A percentile compares a stretch with the other conserved stretches of the same genome.
These are phyloP conservation scores for Megalurothrips usitatus DNA, from an alignment of 2,888 invertebrate species.

Conservation along the genomic window DNA sequence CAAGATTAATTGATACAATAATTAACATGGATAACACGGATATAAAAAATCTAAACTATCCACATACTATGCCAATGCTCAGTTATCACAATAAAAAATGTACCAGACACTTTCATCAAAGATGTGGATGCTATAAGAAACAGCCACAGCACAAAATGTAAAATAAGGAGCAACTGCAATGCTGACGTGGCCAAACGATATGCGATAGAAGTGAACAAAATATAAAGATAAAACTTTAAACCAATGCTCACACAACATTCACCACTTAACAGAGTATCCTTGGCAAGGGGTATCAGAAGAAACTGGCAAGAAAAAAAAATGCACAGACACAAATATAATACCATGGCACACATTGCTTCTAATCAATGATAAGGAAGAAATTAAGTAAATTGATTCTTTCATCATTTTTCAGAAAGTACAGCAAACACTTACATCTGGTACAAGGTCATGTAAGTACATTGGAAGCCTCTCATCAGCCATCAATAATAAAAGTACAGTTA, in stretches of 20 bases:
- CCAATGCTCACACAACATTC: no score
- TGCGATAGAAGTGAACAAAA: no score
- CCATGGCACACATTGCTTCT: not conserved
- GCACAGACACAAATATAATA: not conserved
- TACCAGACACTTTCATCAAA: not conserved
- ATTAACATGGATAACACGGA: conserved; percentile 4
- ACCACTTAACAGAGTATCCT: no score
- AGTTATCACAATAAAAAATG: conserved; percentile 21
- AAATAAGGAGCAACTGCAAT: not conserved
- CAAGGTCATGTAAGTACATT: not conserved
- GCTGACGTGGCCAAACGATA: not conserved
- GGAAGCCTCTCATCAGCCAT: not conserved
- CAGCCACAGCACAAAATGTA: conserved; percentile 8
- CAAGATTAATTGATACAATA: not conserved
- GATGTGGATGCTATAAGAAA: not conserved
- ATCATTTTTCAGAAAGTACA: no score
- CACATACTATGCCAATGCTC: conserved; percentile 4
- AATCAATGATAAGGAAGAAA: no score
- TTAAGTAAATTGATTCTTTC: no score
- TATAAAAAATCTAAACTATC: conserved; percentile 15
- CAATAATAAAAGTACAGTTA: not conserved
- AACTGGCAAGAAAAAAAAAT: no score
- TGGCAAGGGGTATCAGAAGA: no score
- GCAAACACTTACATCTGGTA: no score
- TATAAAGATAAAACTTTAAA: no score